phyloP scores from a whole-genome alignment of 2,113 vertebrate genomes.

The Gavialis gangeticus region DNA sequence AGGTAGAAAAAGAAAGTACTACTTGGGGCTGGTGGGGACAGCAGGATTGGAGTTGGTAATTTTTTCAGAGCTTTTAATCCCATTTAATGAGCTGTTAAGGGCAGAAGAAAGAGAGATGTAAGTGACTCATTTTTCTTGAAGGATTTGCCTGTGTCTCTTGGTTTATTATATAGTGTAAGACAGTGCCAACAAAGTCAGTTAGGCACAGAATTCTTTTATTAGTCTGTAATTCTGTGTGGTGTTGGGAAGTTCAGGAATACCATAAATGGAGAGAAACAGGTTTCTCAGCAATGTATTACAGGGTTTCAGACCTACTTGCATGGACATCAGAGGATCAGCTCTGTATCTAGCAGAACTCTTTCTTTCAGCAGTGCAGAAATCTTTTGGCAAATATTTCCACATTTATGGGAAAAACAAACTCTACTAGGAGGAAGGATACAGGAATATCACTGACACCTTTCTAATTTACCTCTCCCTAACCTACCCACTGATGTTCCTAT shows the following conservation, averaged over 20 bases:
- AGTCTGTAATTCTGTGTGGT: slow-evolving; percentile 54
- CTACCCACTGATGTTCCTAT: slow-evolving; percentile 3
- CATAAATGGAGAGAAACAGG: slow-evolving; percentile 71
- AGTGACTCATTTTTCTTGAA: slow-evolving; percentile 28
- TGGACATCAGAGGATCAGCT: slow-evolving; percentile 41
- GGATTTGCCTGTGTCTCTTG: background rate
- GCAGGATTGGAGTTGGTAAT: background rate
- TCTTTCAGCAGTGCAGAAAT: slow-evolving; percentile 35
- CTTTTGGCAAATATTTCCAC: slow-evolving; percentile 31
- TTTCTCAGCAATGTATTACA: slow-evolving; percentile 46
- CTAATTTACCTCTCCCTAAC: slow-evolving; percentile 26
- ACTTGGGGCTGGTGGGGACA: background rate
- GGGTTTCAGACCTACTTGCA: slow-evolving; percentile 44
- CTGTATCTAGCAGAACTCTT: slow-evolving; percentile 42
- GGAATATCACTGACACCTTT: background rate
- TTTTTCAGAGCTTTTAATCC: background rate
- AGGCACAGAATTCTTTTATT: slow-evolving; percentile 59
- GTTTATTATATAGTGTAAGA: background rate
- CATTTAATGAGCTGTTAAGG: background rate
- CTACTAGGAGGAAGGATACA: background rate
- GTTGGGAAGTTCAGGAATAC: slow-evolving; percentile 34
- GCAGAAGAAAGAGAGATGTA: background rate
- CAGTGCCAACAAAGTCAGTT: slow-evolving; percentile 20
- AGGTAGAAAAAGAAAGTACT: background rate
- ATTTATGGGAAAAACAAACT: slow-evolving; percentile 44